Evolutionary conservation across 2,888 invertebrate species (phyloP), one percentile per base, ranked within the genome.

Genomic region (Euclidia mi): DNA sequence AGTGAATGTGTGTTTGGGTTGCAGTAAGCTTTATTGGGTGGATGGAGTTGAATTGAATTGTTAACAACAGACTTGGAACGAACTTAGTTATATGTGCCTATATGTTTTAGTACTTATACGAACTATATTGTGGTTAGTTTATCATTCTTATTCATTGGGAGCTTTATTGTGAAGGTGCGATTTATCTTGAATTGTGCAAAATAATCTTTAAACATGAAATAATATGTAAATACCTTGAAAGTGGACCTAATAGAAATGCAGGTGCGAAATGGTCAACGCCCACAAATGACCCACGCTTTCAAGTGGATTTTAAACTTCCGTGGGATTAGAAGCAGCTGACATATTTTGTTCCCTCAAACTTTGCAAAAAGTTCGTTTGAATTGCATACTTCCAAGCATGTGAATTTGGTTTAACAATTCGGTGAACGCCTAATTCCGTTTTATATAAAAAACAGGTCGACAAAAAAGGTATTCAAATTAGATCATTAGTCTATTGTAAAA

Each of bases 21-120:
- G 20, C 31, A 32, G 34, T 51, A 51, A 51, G 50, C 56, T 56
- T 56, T 56, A 56, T 49, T 49, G 55, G 38, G 25, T 41, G 45
- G 40, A 46, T 31, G 40, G 25, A 46, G 55, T 48, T 20, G 4
- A 48, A 28, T 47, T 55, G 43, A 35, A 47, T 31, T 45, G 38
- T 47, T 55, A 42, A 31, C 14, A 42, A 31, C 14, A 31, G 20
- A 34, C 46, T 53, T 15, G n/a, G 29, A 17, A 28, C 10, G 12
- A 12, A 34, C 34, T 35, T 42, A 20, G 38, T 18, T 29, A 7
- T 25, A 25, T 7, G 20, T 25, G 7, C 20, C 7, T 25, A 3
- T 25, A 25, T 25, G 6, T 25, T 3, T 7, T 25, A 25, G 20
- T 3, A 6, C 20, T n/a, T n/a, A n/a, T n/a, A 3, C 20, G 20